Evolutionary conservation across 2,797 vertebrate species (phyloP).

Genomic region (Emys orbicularis): DNA sequence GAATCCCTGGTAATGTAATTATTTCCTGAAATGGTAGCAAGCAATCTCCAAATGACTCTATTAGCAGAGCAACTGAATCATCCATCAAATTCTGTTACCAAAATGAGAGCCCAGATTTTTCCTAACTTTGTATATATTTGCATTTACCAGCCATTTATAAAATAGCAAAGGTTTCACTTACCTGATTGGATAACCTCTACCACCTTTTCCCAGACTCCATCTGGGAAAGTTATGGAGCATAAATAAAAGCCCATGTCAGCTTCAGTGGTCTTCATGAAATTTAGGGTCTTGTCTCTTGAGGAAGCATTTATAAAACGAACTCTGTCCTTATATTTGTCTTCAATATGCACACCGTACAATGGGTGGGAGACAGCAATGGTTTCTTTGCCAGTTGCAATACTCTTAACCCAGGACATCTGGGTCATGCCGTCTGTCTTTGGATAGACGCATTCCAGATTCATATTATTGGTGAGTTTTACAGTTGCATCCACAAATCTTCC

Average conservation of each 20-base stretch:
- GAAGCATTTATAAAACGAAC: conserved; percentile 81
- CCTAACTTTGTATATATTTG: not conserved
- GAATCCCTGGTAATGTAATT: not conserved
- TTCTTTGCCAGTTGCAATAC: conserved; percentile 34
- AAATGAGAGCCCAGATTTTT: not conserved
- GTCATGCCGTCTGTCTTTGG: conserved; percentile 79
- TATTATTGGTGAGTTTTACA: conserved; percentile 83
- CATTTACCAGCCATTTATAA: not conserved
- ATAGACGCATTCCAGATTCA: conserved; percentile 86
- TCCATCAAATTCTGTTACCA: not conserved
- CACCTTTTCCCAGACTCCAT: conserved; percentile 82
- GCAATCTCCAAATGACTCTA: not conserved
- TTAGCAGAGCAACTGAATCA: not conserved
- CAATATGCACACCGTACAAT: conserved; percentile 51
- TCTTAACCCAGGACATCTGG: conserved; percentile 88
- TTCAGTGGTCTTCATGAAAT: conserved; percentile 82
- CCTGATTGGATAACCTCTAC: conserved; percentile 84
- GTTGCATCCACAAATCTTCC: conserved; percentile 61
- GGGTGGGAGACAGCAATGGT: conserved; percentile 83
- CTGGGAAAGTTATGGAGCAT: conserved; percentile 84
- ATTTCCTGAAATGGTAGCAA: not conserved
- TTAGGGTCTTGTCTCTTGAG: conserved; percentile 81
- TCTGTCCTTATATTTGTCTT: conserved; percentile 75
- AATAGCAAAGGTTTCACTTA: conserved; percentile 64
- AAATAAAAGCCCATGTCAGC: conserved; percentile 83